Evolutionary conservation across 1,140 invertebrate genomes (phyloP), one percentile per base, ranked within the genome.

Genomic region (Branchinecta lynchi): DNA sequence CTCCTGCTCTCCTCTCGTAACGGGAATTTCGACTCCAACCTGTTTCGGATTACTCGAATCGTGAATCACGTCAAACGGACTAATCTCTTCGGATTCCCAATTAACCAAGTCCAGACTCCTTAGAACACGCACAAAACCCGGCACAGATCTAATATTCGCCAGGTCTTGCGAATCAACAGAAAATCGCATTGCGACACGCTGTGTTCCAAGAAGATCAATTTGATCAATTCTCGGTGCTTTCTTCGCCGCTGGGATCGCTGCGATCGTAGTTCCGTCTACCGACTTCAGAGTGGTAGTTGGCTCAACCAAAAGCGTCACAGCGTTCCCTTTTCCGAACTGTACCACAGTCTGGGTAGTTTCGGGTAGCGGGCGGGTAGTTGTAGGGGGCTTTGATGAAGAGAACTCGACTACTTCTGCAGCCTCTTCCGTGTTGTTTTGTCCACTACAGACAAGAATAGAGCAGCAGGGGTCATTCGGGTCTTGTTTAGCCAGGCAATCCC

Each of bases 401-500:
- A 71, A 21, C 69, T 68, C 20, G 71, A 70, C 45, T 65, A 67
- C 32, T 60, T 60, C 51, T 32, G 66, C 7, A 8, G 43, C 44
- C 70, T 89, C 86, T 67, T 88, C 85, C 72, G 85, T 86, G 70
- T 87, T 85, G 9, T 88, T 79, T 3, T 86, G 87, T 3, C 90
- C 88, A 73, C 91, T 88, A 75, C 90, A 93, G 0, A 90, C 79
- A 67, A 90, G 86, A 71, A 90, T 83, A 60, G 86, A 89, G 74
- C 92, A 93, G 75, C 92, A 93, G 0, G 85, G 77, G 76, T 94
- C 90, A 15, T 86, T 85, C 7, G 86, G 84, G 76, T 90, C 86
- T 73, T 84, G 84, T 0, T 89, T 82, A 74, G 85, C 84, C 15
- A 88, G 82, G 75, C 89, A 91, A 72, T 85, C 68, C n/a, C 15